Percentiles rank a stretch among this genome's conserved stretches.
These are phyloP conservation scores for Leptestheria dahalacensis DNA, from an alignment of 1,140 invertebrate species.

Conservation along the genomic window DNA sequence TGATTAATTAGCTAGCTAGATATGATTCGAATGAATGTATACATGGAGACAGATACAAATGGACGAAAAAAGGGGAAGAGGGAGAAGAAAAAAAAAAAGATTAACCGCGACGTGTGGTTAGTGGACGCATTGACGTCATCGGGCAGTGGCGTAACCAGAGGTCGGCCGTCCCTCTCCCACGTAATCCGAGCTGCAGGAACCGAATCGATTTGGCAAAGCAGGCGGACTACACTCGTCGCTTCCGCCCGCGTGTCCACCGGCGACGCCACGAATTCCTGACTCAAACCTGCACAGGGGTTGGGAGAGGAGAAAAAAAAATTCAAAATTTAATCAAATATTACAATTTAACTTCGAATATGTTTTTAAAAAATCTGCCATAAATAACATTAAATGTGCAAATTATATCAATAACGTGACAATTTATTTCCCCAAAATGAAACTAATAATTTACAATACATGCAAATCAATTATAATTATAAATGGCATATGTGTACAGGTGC, in stretches of 20 bases:
- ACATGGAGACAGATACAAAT: no score
- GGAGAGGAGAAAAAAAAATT: conserved; percentile 16
- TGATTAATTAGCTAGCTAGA: no score
- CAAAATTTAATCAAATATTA: neutral
- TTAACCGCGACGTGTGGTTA: neutral
- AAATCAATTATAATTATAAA: no score
- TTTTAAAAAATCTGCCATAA: neutral
- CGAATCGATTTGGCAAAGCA: conserved; percentile 38
- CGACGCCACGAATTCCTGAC: conserved; percentile 31
- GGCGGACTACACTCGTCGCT: conserved; percentile 34
- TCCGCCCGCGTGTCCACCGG: conserved; percentile 31
- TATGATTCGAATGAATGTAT: no score
- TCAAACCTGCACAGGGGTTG: conserved; percentile 32
- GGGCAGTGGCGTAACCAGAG: neutral
- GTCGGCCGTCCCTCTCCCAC: conserved; percentile 33
- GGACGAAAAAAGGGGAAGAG: no score
- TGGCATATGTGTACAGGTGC: no score
- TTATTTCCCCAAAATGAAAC: no score
- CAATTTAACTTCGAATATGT: neutral
- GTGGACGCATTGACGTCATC: neutral
- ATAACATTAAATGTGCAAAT: no score
- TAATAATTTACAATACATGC: no score
- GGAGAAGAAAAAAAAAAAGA: no score
- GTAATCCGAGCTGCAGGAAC: conserved; percentile 35
- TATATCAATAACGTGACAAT: no score